Conservation (phyloP, 2,113 vertebrate species). For the Coptodon rendalli region DNA sequence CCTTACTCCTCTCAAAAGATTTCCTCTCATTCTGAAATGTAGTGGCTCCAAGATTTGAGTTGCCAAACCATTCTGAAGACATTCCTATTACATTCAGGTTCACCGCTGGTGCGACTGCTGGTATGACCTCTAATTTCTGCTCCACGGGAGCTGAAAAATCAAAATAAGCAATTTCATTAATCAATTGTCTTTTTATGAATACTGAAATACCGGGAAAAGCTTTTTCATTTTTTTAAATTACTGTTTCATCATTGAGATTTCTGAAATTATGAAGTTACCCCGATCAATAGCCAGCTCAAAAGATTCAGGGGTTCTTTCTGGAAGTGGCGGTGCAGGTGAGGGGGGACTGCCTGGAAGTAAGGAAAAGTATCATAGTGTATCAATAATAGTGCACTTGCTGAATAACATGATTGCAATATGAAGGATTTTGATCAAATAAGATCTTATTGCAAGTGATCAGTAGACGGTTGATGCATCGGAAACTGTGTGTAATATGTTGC, state of each 20-base stretch:
- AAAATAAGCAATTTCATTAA: background rate
- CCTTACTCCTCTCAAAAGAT: constrained; percentile 70
- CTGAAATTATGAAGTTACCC: constrained; percentile 52
- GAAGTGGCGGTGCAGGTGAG: constrained; percentile 79
- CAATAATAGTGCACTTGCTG: background rate
- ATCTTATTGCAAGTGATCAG: background rate
- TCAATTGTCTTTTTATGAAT: background rate
- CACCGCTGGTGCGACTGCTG: background rate
- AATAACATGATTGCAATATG: background rate
- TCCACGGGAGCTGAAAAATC: constrained; percentile 31
- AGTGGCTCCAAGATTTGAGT: constrained; percentile 14
- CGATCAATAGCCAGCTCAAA: constrained; percentile 74
- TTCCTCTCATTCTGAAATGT: background rate
- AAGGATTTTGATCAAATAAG: background rate
- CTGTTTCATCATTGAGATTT: background rate
- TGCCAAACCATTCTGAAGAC: constrained; percentile 77
- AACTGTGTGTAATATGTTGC: background rate
- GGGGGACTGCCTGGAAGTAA: constrained; percentile 33
- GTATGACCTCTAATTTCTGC: background rate
- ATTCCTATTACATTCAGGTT: constrained; percentile 46
- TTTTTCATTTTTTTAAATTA: fast-evolving
- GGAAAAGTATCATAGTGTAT: background rate
- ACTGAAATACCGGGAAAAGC: background rate
- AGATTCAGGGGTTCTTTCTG: constrained; percentile 89
- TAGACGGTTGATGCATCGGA: background rate